Evolutionary conservation across 1,140 invertebrate species (phyloP).

Genomic region (Forficula auricularia): DNA sequence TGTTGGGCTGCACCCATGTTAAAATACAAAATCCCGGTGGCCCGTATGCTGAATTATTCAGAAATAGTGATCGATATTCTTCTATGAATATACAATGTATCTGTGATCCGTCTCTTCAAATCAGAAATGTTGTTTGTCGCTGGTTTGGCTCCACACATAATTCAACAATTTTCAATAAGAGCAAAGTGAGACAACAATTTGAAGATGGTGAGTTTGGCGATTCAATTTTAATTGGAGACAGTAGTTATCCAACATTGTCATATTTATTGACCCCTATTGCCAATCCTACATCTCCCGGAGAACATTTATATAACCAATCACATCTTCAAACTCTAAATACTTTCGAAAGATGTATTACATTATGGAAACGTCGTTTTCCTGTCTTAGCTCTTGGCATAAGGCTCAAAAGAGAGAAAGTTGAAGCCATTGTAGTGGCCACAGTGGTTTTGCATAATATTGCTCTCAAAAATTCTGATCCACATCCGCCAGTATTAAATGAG

Average conservation of each 20-base stretch:
- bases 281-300: conserved; percentile 1
- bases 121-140: conserved; percentile 23
- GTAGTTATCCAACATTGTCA: conserved; percentile 10
- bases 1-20: too few species aligned
- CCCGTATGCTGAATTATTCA: conserved; percentile 21
- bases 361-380: conserved; percentile 25
- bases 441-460: conserved; percentile 26
- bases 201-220: conserved; percentile 15
- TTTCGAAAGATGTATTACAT: too few species aligned
- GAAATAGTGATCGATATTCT: conserved; percentile 26
- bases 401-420: conserved; percentile 16
- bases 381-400: conserved; percentile 18
- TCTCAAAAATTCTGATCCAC: conserved; percentile 8
- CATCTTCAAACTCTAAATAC: too few species aligned
- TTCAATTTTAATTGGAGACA: conserved; percentile 19
- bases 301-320: conserved; percentile 15
- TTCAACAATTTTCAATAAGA: conserved; percentile 20
- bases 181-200: conserved; percentile 10
- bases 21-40: conserved; percentile 16
- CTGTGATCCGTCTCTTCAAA: conserved; percentile 19
- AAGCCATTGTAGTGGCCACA: conserved; percentile 21
- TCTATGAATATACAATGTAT: conserved; percentile 27
- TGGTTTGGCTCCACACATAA: conserved; percentile 24
- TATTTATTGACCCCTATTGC: conserved; percentile 9
- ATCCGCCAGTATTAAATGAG: too few species aligned